Evolutionary conservation across 2,888 invertebrate species (phyloP).

Genomic region (Lithosia quadra): DNA sequence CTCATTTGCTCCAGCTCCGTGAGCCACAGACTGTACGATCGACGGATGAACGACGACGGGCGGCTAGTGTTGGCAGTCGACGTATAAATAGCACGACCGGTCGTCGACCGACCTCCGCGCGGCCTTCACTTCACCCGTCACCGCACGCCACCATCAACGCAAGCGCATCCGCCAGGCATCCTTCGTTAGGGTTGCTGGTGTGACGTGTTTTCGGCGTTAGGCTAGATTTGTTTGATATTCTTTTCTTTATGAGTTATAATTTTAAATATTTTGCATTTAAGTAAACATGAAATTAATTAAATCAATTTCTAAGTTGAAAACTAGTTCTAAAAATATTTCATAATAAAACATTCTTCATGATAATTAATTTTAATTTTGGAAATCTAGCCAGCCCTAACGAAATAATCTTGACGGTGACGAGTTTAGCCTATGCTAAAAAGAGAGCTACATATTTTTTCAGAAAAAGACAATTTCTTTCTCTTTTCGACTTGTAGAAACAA

Average conservation of each 20-base stretch:
- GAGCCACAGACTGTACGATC: constrained; percentile 14
- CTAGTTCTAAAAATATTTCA: neutral
- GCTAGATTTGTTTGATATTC: neutral
- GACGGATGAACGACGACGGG: constrained; percentile 16
- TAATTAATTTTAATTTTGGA: neutral
- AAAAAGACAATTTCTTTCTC: constrained; percentile 35
- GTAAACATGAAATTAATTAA: no score
- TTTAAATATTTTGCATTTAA: neutral
- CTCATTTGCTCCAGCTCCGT: neutral
- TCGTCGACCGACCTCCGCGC: constrained; percentile 82
- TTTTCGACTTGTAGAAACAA: constrained; percentile 31
- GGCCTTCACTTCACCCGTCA: constrained; percentile 76
- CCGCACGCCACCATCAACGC: constrained; percentile 53
- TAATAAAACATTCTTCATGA: neutral
- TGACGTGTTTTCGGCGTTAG: neutral
- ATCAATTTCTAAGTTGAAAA: neutral
- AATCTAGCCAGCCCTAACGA: constrained; percentile 34
- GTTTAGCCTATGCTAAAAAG: constrained; percentile 39
- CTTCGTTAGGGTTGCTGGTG: constrained; percentile 54
- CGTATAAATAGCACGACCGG: constrained; percentile 83
- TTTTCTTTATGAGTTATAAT: neutral
- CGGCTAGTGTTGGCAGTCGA: constrained; percentile 50
- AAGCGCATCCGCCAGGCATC: constrained; percentile 27
- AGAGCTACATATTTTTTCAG: constrained; percentile 24
- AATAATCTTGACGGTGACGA: constrained; percentile 27